phyloP scores from a whole-genome alignment of 2,113 vertebrate genomes.

The Melospiza georgiana region DNA sequence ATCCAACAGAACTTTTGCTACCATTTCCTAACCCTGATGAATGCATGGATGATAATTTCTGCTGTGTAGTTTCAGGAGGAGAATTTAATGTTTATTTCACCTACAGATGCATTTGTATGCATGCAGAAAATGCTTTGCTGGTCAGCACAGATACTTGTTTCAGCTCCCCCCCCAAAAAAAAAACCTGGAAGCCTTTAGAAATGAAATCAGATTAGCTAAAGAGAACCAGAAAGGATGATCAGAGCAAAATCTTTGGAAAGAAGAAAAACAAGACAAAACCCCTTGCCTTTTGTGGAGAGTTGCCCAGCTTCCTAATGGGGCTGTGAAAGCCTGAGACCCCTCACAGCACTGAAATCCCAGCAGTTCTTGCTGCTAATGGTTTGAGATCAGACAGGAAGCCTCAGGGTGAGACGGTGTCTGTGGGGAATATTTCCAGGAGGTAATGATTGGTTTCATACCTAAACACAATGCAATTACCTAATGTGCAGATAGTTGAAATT shows the following conservation, averaged over 20 bases:
- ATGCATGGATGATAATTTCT: neutral
- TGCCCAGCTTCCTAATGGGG: neutral
- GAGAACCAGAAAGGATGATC: neutral
- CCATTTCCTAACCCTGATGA: neutral
- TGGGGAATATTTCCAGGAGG: neutral
- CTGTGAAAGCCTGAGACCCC: neutral
- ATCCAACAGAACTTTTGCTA: neutral
- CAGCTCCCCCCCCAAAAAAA: rapidly evolving
- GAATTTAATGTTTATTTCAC: neutral
- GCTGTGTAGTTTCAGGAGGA: neutral
- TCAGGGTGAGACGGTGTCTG: neutral
- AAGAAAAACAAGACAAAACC: neutral
- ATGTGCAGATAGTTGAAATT: constrained; percentile 5
- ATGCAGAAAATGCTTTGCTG: neutral
- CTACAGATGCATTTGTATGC: rapidly evolving
- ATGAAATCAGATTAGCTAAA: neutral
- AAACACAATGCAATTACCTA: neutral
- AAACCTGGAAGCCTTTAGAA: neutral
- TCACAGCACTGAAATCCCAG: neutral
- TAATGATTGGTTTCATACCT: neutral
- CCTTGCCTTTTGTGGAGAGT: neutral
- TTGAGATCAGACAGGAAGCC: constrained; percentile 31
- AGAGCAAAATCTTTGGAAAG: neutral
- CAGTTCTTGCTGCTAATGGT: neutral
- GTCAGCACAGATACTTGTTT: neutral